These are phyloP conservation scores for Percopsis transmontana DNA, from an alignment of 2,113 vertebrate species.

Conservation along the genomic window DNA sequence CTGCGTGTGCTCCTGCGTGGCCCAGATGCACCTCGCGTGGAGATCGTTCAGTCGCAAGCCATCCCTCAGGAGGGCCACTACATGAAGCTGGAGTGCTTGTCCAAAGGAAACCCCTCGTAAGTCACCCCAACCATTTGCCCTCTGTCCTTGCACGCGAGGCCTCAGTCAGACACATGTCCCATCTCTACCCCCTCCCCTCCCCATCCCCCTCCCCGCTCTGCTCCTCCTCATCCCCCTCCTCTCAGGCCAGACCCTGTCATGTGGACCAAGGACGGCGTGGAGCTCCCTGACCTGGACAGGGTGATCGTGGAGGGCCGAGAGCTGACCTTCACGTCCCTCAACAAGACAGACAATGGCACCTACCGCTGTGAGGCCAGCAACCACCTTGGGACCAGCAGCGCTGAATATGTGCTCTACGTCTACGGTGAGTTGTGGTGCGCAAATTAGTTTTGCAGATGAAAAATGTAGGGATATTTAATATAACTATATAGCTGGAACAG, in stretches of 20 bases:
- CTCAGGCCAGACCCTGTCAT: constrained; percentile 92
- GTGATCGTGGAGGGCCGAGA: constrained; percentile 94
- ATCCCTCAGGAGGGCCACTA: constrained; percentile 95
- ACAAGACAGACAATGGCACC: constrained; percentile 99
- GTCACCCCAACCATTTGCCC: constrained; percentile 58
- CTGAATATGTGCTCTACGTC: constrained; percentile 94
- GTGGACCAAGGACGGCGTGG: constrained; percentile 96
- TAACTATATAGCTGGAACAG: no score
- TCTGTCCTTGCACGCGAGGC: background rate
- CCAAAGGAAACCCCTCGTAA: constrained; percentile 98
- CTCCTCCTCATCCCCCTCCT: constrained; percentile 23
- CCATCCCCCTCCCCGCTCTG: constrained; percentile 10
- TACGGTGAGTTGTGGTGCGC: constrained; percentile 85
- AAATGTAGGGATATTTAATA: no score
- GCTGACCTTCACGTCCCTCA: constrained; percentile 93
- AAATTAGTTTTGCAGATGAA: no score
- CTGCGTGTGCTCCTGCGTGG: constrained; percentile 43
- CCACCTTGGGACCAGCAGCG: constrained; percentile 91
- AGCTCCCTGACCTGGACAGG: constrained; percentile 92
- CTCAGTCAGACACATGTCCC: background rate
- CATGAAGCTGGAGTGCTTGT: constrained; percentile 95
- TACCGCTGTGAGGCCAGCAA: constrained; percentile 98
- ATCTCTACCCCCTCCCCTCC: background rate
- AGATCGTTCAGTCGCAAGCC: constrained; percentile 86
- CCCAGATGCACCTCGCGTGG: constrained; percentile 93